Base-by-base conservation (phyloP, 2,797 vertebrate species). In the Molossus molossus region DNA sequence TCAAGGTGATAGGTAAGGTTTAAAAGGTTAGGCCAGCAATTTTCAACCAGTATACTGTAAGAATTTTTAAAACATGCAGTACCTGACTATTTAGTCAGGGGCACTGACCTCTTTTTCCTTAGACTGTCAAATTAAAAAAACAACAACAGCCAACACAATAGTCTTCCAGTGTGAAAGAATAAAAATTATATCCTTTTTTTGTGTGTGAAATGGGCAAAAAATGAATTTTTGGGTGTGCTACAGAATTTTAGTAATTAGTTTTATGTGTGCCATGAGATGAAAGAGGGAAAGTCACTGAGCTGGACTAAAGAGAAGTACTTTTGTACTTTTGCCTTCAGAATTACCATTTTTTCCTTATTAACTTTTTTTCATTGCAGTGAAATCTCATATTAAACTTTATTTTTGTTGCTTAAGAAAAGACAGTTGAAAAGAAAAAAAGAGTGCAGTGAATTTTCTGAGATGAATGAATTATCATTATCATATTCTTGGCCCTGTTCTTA, bases 381-480 rank as follows among this genome's bases (percentile, higher is more conserved):
- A 88, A 75, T 73, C 64, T 87, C 14, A 25, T 53, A 67, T 48
- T 73, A 67, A 70, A 75, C 20, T 83, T 37, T 85, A 58, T 86
- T 95, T 93, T 96, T 89, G 18, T 40, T 87, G 40, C 62, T 93
- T 90, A 55, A 92, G 45, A 90, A 91, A 37, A 88, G 50, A 33
- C 50, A 37, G 0, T 94, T 40, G 87, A 85, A 83, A 83, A 76
- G 65, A 65, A 92, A 40, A 15, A 15, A 45, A 64, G 50, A 64
- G 10, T 50, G 18, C 64, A 29, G 57, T 45, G 57, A n/a, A 37
- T 91, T 94, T 89, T 69, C 84, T 82, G 50, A 77, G 33, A 70
- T 77, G 64, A 48, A 23, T 72, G 75, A 62, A 11, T 91, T 69
- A 45, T 86, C 57, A 17, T 53, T 29, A 6, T 21, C 0, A 0